Percentiles rank a stretch among this genome's conserved stretches.
phyloP scores from a whole-genome alignment of 2,797 vertebrate genomes.

The Enteromius viviparus region DNA sequence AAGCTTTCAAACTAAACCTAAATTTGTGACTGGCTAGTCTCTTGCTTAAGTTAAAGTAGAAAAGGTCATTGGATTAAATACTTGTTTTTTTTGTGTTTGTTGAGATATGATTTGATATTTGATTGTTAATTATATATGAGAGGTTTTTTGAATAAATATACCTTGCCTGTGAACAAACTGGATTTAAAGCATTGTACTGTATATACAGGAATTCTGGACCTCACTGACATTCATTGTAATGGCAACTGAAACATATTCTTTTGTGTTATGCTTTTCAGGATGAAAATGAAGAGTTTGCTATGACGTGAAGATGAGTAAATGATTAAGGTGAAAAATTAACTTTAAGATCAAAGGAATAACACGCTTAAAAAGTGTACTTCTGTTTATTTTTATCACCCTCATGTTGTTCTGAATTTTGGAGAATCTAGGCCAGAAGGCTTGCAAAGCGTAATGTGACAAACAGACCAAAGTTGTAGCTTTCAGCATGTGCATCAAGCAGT shows the following conservation, averaged over 20 bases:
- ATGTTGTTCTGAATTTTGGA: not conserved
- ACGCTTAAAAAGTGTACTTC: not conserved
- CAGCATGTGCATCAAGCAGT: not conserved
- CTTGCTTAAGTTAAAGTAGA: not conserved
- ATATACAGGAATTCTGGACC: not conserved
- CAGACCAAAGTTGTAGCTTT: constrained; percentile 11
- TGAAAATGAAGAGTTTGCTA: not conserved
- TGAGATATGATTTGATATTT: not conserved
- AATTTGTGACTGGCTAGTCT: not conserved
- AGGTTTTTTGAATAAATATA: not conserved
- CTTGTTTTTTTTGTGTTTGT: not conserved
- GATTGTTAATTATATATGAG: not conserved
- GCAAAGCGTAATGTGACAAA: constrained; percentile 13
- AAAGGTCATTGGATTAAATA: not conserved
- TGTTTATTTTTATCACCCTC: not conserved
- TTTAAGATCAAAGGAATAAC: not conserved
- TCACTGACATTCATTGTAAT: not conserved
- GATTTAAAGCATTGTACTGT: not conserved
- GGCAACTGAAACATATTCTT: not conserved
- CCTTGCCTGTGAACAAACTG: not conserved
- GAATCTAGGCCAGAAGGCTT: constrained; percentile 26
- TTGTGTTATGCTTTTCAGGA: not conserved
- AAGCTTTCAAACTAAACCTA: not conserved
- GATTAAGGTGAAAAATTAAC: not conserved
- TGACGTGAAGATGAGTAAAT: not conserved